These are phyloP conservation scores for Montipora efflorescens DNA, from an alignment of 64 coral and sea anemone species.

Conservation along the genomic window DNA sequence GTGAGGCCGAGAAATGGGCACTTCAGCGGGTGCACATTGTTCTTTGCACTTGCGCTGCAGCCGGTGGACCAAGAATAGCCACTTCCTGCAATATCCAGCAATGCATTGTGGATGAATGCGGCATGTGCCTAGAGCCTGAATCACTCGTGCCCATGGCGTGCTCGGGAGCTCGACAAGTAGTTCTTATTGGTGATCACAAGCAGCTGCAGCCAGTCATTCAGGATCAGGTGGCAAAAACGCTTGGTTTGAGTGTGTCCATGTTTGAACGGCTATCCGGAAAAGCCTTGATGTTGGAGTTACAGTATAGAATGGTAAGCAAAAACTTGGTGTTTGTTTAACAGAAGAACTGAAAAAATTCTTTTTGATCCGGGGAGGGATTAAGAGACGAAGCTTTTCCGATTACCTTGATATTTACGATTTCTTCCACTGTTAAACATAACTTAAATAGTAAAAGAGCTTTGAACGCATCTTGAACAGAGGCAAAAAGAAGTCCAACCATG, in stretches of 20 bases:
- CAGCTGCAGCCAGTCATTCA: constrained; percentile 87
- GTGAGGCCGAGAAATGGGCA: constrained; percentile 70
- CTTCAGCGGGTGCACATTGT: constrained; percentile 80
- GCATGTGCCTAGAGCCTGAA: constrained; percentile 92
- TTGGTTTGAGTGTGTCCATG: constrained; percentile 80
- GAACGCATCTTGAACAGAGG: too few species aligned
- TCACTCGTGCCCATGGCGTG: constrained; percentile 79
- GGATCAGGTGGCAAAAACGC: constrained; percentile 51
- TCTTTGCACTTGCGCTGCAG: constrained; percentile 74
- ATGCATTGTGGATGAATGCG: constrained; percentile 93
- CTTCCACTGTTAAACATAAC: too few species aligned
- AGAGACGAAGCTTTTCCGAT: too few species aligned
- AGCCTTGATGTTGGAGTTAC: constrained; percentile 79
- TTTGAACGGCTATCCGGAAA: constrained; percentile 72
- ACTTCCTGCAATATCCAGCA: constrained; percentile 69
- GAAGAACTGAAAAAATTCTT: too few species aligned
- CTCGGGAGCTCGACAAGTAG: constrained; percentile 70
- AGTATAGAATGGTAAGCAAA: constrained; percentile 94
- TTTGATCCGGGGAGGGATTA: too few species aligned
- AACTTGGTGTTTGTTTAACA: neutral
- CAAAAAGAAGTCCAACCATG: too few species aligned
- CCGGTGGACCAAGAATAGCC: constrained; percentile 44
- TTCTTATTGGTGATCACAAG: constrained; percentile 94
- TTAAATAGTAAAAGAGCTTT: too few species aligned
- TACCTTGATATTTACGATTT: too few species aligned